Evolutionary conservation across 2,888 invertebrate genomes (phyloP), one percentile per base, ranked within the genome.

Genomic region (Dorcus parallelipipedus): DNA sequence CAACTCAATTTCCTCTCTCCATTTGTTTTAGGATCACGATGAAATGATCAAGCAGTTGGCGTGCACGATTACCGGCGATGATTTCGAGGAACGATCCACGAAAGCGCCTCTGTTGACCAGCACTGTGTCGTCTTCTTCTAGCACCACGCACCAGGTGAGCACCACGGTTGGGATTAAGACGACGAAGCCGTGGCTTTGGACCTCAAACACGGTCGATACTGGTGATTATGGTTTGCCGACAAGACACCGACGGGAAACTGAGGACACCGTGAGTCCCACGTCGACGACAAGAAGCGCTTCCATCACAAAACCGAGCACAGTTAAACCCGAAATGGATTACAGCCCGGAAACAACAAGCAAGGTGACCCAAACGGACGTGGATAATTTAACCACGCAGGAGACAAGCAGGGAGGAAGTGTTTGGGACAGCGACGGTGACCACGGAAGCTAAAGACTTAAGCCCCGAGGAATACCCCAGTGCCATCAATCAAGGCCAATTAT

Each of bases 41-140:
- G 83, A 85, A 50, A 80, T 87, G 63, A 76, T 86, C 42, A 80
- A 78, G 66, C 82, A 85, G 62, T 76, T 87, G 23, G 83, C 85
- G 1, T 87, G 87, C 69, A 75, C 78, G 9, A 83, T 84, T 59
- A 79, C 81, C 59, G 80, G 81, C 55, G 81, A 81, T 49, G 76
- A 78, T 41, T 60, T 61, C 52, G 63, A 64, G 38, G 61, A 64
- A 26, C 60, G 58, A 49, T 45, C 59, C 20, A 74, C 72, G n/a
- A 71, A 71, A 62, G 61, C 67, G 26, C 63, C 67, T 14, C 67
- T 62, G 14, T 59, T 65, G 38, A 51, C 55, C 7, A 50, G 52
- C 7, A 55, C 55, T 41, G 42, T 54, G 7, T 59, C 61, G 38
- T 57, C 61, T 54, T 64, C 65, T 38, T 56, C 61, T 47, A 57